Base-by-base conservation (phyloP, 1,140 invertebrate species). In the Heliothis subflexa region DNA sequence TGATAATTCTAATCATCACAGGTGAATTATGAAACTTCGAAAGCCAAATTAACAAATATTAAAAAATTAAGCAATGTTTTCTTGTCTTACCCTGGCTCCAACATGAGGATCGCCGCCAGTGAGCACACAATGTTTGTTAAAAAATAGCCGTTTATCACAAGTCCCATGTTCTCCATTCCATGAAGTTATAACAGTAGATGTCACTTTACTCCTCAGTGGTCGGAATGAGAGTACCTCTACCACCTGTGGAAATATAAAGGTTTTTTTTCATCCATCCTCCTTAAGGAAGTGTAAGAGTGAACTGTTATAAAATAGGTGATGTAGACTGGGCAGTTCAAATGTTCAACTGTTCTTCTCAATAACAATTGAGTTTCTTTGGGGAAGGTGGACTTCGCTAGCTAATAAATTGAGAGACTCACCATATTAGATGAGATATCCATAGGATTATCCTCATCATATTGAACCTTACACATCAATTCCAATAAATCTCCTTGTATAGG, bases 401-500 rank as follows among this genome's bases (percentile, higher is more conserved):
- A 62, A 40, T 45, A n/a, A 9, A 40, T 2, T 16, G n/a, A 11
- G 16, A 33, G 14, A 74, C 55, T 62, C 75, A 93, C 91, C 86
- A 91, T 88, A 52, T 81, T 77, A 73, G 83, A 79, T 61, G 86
- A 82, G 28, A 93, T 90, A 86, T 92, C 87, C 54, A 81, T 81
- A 61, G 86, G 86, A 13, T 93, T 92, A 25, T 94, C 83, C 78
- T 94, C 94, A 88, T 96, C 88, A n/a, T 96, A 83, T 85, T 96
- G 95, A 13, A 96, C 93, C 66, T 95, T 89, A 25, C 95, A 95
- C 49, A 95, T 94, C n/a, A 97, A 75, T 83, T 95, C 93, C 12
- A 97, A 62, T 96, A 96, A 97, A 87, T 97, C 97, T 5, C 97
- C 96, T 85, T 95, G 89, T 13, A 96, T 83, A 3, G 95, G 95